Base-by-base conservation (phyloP, 2,888 invertebrate species). In the Allacma fusca region DNA sequence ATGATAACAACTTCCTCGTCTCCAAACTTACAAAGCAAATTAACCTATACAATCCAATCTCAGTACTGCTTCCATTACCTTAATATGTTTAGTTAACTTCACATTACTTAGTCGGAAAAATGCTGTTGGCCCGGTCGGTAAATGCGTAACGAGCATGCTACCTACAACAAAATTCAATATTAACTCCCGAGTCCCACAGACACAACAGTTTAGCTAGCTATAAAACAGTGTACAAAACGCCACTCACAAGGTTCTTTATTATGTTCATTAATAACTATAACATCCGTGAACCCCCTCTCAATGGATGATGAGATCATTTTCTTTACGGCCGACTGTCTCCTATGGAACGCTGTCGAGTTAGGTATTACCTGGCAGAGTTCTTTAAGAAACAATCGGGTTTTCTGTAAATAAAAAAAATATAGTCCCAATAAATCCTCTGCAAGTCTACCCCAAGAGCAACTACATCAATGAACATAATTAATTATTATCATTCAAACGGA, bases 61-160 rank as follows among this genome's bases (percentile, higher is more conserved):
- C n/a, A n/a, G n/a, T n/a, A n/a, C n/a, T n/a, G n/a, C n/a, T n/a
- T n/a, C n/a, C n/a, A n/a, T n/a, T 81, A 88, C 88, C 85, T 92
- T 91, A 67, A 97, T 89, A 84, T 97, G 95, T 26, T 94, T 92
- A 0, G 96, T 95, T 70, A 97, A 92, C 86, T 93, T 94, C 0
- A 98, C 94, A 87, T 94, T 97, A 84, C 95, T 95, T 24, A 99
- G 87, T 86, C 95, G 93, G 87, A 98, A 99, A 87, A 96, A 94
- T 21, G 97, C 96, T 0, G 99, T 98, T 0, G 99, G 99, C 0
- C 99, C 99, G 83, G 95, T 91, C 0, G 99, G 99, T 79, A 99
- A 88, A 88, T 99, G 98, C 80, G 96, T 92, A 1, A 99, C 89
- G 23, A 98, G 88, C 86, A 99, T 89, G 1, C 96, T 98, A 88